A percentile compares a stretch with the other conserved stretches of the same genome.
These are phyloP conservation scores for Amblyornis subalaris DNA, from an alignment of 2,113 vertebrate species.

Conservation along the genomic window DNA sequence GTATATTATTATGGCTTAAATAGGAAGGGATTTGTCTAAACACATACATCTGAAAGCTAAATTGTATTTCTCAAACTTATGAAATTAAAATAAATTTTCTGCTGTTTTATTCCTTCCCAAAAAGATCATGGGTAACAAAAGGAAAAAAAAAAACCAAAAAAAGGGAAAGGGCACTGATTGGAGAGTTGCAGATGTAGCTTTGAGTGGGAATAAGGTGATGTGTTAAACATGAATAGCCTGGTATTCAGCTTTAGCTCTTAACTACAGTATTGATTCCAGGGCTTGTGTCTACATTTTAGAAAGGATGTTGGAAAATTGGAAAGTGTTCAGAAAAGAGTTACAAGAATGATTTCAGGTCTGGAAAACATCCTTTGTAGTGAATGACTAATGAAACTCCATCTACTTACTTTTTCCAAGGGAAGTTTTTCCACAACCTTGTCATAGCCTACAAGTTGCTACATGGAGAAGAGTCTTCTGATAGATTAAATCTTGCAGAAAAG, in stretches of 20 bases:
- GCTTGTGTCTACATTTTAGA: background rate
- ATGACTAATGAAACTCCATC: constrained; percentile 60
- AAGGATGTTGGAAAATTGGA: constrained; percentile 57
- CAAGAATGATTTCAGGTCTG: constrained; percentile 63
- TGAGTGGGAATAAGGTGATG: background rate
- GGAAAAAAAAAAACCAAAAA: too few relatives aligned
- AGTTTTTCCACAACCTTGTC: constrained; percentile 57
- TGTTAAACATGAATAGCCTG: background rate
- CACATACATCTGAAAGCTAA: background rate
- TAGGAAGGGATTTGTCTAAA: background rate
- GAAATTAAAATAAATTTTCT: background rate
- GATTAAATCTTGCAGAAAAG: constrained; percentile 54
- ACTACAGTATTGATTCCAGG: background rate
- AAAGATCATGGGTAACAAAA: background rate
- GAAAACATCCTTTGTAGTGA: constrained; percentile 62
- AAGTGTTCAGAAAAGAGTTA: constrained; percentile 41
- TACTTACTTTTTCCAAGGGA: constrained; percentile 55
- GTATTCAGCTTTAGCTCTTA: background rate
- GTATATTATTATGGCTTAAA: background rate
- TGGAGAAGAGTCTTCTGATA: constrained; percentile 21
- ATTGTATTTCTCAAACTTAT: background rate
- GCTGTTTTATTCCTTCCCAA: fast-evolving
- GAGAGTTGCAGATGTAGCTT: background rate
- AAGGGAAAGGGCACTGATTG: background rate
- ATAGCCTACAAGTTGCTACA: constrained; percentile 60